A percentile compares a stretch with the other conserved stretches of the same genome.
phyloP scores from a whole-genome alignment of 2,888 invertebrate species.

The Cryptocephalus primarius region DNA sequence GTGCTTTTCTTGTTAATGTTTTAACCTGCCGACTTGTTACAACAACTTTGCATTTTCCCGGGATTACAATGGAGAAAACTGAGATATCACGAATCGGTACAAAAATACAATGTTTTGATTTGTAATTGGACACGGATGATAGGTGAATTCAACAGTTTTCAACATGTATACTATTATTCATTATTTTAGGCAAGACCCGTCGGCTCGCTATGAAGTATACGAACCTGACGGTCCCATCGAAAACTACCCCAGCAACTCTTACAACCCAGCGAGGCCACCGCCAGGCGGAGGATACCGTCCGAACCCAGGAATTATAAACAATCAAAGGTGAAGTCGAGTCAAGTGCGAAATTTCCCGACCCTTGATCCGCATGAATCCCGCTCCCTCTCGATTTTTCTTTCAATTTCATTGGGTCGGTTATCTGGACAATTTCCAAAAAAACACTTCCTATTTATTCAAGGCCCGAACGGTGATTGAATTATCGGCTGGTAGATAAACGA shows the following conservation, averaged over 20 bases:
- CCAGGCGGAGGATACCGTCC: conserved; percentile 2
- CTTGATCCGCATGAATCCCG: background rate
- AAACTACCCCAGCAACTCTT: conserved; percentile 1
- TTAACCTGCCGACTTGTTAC: too few species aligned
- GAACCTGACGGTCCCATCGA: conserved; percentile 21
- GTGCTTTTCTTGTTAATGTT: too few species aligned
- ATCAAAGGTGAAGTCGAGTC: conserved; percentile 11
- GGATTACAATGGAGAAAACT: too few species aligned
- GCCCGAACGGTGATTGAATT: too few species aligned
- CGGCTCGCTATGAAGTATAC: conserved; percentile 23
- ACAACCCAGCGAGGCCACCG: background rate
- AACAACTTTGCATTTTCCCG: too few species aligned
- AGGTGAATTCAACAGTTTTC: too few species aligned
- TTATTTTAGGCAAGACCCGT: conserved; percentile 7
- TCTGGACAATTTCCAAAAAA: background rate
- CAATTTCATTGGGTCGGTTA: background rate
- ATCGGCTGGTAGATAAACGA: too few species aligned
- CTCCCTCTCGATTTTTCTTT: too few species aligned
- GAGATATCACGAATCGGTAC: too few species aligned
- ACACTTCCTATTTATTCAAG: too few species aligned
- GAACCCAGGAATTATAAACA: conserved; percentile 1
- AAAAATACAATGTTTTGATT: too few species aligned
- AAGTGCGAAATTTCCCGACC: background rate
- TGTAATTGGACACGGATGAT: too few species aligned
- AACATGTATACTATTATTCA: background rate